phyloP scores from a whole-genome alignment of 1,140 invertebrate genomes.

The Lutraria rhynchaena region DNA sequence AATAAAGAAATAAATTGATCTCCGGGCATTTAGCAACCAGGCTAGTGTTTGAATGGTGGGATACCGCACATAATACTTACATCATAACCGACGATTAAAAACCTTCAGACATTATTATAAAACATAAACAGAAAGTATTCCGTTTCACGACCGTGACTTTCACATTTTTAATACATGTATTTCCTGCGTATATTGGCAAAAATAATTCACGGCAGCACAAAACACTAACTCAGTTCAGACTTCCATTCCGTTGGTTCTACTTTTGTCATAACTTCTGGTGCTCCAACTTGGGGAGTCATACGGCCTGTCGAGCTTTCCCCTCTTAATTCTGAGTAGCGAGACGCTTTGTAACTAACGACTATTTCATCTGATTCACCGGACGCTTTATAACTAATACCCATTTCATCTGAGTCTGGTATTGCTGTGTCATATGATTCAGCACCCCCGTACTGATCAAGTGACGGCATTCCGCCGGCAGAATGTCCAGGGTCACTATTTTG shows the following conservation, averaged over 20 bases:
- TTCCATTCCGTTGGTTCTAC: slow-evolving; percentile 19
- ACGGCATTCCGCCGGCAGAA: slow-evolving; percentile 52
- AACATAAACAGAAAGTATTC: no score
- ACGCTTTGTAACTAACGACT: slow-evolving; percentile 41
- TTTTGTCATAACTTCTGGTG: slow-evolving; percentile 14
- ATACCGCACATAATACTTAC: no score
- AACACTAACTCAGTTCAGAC: not conserved
- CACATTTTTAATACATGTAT: no score
- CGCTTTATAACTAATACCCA: slow-evolving; percentile 41
- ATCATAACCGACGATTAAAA: no score
- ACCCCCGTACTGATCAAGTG: not conserved
- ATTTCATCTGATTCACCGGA: slow-evolving; percentile 30
- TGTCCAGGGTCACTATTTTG: slow-evolving; percentile 8
- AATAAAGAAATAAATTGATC: no score
- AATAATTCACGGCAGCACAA: no score
- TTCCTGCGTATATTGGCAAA: not conserved
- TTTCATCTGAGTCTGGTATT: slow-evolving; percentile 4
- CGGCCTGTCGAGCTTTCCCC: slow-evolving; percentile 37
- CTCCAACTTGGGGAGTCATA: slow-evolving; percentile 50
- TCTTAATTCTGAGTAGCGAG: slow-evolving; percentile 22
- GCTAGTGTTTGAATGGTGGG: no score
- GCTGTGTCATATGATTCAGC: not conserved
- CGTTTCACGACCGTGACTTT: no score
- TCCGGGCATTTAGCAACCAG: no score
- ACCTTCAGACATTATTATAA: no score